Base-by-base conservation (phyloP, 2,113 vertebrate genomes). In the Ageneiosus marmoratus region DNA sequence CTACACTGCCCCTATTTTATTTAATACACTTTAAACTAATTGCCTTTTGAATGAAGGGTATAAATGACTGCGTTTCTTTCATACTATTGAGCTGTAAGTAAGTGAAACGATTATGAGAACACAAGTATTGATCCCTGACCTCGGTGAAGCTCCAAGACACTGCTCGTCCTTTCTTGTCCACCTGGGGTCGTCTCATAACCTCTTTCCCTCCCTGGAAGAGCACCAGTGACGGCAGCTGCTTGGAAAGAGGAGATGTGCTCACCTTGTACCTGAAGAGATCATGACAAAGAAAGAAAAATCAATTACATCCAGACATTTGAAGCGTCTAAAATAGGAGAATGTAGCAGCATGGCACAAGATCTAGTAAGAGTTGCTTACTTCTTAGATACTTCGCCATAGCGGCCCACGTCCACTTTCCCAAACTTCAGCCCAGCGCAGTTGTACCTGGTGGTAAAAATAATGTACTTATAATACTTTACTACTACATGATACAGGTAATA, bases 101-200 rank as follows among this genome's bases (percentile, higher is more conserved):
- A 18, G 32, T 34, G 62, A 34, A 65, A 67, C 7, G 18, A 22
- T 67, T 8, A 20, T 5, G 37, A 44, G 67, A 1, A 3, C 1
- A 13, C 32, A 65, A 7, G 6, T 44, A 20, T 70, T 13, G 4
- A 70, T 70, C 41, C 5, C 48, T 48, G 83, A 99, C 97, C 96
- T 99, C 97, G 0, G 96, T 97, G 87, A 98, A 98, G 72, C 93
- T 96, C 97, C 97, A 99, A 56, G 97, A 98, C n/a, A 99, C 97
- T 0, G 97, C 97, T 50, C 97, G 93, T 24, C 97, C 95, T 90
- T 98, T 98, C 88, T 97, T 98, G 91, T 99, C 97, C 0, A 98
- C 96, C 90, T 97, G 97, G 0, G 97, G 97, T 83, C 97, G 94
- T 34, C 97, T 93, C 94, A 97, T 95, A 18, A 95, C 88, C 86